Conservation (phyloP, 2,888 invertebrate species). For the Eilema griseolum region DNA sequence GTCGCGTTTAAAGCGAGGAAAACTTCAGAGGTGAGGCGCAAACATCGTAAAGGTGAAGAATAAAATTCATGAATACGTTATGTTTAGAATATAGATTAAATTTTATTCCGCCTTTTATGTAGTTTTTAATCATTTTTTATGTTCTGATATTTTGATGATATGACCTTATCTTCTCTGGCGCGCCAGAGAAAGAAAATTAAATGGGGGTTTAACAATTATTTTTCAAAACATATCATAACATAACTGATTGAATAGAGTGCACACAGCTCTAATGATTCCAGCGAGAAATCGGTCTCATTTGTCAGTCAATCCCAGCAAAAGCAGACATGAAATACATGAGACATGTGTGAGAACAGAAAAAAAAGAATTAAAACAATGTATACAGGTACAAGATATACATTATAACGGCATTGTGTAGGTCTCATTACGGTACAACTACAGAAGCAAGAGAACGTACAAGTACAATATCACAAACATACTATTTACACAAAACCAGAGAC, state of each 20-base stretch:
- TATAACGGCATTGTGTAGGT: neutral
- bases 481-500: slow-evolving; percentile 44
- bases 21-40: slow-evolving; percentile 15
- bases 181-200: no score
- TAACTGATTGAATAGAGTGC: no score
- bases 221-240: no score
- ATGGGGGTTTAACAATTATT: no score
- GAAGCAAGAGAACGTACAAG: neutral
- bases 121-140: neutral
- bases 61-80: slow-evolving; percentile 35
- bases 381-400: neutral
- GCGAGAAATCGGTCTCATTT: neutral
- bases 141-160: neutral
- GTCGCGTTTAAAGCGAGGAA: slow-evolving; percentile 34
- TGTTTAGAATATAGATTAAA: slow-evolving; percentile 24
- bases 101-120: slow-evolving; percentile 12
- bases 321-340: no score
- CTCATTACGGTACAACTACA: neutral
- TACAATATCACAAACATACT: slow-evolving; percentile 30
- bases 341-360: no score
- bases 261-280: neutral
- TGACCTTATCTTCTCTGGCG: neutral
- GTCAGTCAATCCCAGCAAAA: no score
- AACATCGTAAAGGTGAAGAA: slow-evolving; percentile 27
- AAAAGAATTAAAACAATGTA: no score